Percentiles rank a stretch among this genome's conserved stretches.
These are phyloP conservation scores for Arenaria interpres DNA, from an alignment of 2,113 vertebrate species.

Conservation along the genomic window DNA sequence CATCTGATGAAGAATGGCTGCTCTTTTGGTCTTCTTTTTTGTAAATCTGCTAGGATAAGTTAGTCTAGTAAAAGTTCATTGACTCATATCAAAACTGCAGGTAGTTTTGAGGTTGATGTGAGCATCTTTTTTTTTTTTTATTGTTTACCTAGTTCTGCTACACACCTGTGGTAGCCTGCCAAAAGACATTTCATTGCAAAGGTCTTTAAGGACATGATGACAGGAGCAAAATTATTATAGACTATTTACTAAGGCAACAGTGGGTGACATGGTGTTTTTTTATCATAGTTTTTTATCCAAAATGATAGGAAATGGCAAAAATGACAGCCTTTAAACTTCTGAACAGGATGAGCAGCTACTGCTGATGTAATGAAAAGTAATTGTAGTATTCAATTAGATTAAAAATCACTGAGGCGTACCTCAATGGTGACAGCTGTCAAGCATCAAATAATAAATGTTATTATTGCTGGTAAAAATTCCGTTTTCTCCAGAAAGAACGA, in stretches of 20 bases:
- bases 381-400: not conserved
- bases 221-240: not conserved
- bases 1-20: not conserved
- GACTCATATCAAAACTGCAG: not conserved
- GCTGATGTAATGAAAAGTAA: not conserved
- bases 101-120: not conserved
- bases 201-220: not conserved
- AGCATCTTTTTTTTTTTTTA: not conserved
- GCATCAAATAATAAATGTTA: not conserved
- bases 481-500: not conserved
- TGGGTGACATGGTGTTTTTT: rapidly evolving
- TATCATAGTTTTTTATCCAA: not conserved
- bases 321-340: not conserved
- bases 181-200: not conserved
- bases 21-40: not conserved
- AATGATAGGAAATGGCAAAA: not conserved
- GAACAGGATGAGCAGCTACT: not conserved
- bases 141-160: not conserved
- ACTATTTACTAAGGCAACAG: not conserved
- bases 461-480: not conserved
- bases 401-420: no score
- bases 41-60: not conserved
- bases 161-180: not conserved
- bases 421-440: not conserved
- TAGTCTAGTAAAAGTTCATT: not conserved